Percentiles rank a stretch among this genome's conserved stretches.
These are phyloP conservation scores for Parotocinclus haroldoi DNA, from an alignment of 2,797 vertebrate genomes.

Conservation along the genomic window DNA sequence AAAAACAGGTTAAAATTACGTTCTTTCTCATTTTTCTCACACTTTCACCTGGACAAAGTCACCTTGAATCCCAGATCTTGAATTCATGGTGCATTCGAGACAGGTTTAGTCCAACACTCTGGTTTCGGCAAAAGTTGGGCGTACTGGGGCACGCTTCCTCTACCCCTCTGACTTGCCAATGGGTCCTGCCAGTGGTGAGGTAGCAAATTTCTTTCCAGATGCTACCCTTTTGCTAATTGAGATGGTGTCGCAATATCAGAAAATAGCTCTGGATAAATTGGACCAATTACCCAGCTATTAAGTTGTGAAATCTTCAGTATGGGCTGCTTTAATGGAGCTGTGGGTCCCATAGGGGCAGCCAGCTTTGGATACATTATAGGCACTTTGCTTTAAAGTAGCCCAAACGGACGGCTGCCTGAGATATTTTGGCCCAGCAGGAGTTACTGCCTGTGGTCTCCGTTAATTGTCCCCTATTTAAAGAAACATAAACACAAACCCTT, in stretches of 20 bases:
- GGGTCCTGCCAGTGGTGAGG: slow-evolving; percentile 1
- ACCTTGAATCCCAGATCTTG: too few species aligned
- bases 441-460: slow-evolving; percentile 29
- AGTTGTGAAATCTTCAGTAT: background rate
- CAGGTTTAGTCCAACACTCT: too few species aligned
- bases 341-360: slow-evolving; percentile 22
- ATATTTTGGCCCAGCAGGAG: slow-evolving; percentile 24
- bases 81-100: too few species aligned
- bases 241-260: too few species aligned
- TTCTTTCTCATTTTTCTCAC: too few species aligned
- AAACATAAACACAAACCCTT: slow-evolving; percentile 25
- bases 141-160: too few species aligned
- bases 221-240: too few species aligned
- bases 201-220: too few species aligned
- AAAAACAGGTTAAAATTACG: too few species aligned
- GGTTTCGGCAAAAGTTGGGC: too few species aligned
- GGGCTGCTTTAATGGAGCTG: slow-evolving; percentile 12
- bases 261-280: too few species aligned
- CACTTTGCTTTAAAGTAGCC: background rate
- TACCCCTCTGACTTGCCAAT: slow-evolving; percentile 10
- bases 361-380: slow-evolving; percentile 20
- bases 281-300: background rate
- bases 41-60: too few species aligned
- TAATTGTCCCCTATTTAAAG: slow-evolving; percentile 44
- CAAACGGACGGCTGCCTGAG: slow-evolving; percentile 17